Base-by-base conservation (phyloP, 2,113 vertebrate genomes). In the Herpetotheres cachinnans region DNA sequence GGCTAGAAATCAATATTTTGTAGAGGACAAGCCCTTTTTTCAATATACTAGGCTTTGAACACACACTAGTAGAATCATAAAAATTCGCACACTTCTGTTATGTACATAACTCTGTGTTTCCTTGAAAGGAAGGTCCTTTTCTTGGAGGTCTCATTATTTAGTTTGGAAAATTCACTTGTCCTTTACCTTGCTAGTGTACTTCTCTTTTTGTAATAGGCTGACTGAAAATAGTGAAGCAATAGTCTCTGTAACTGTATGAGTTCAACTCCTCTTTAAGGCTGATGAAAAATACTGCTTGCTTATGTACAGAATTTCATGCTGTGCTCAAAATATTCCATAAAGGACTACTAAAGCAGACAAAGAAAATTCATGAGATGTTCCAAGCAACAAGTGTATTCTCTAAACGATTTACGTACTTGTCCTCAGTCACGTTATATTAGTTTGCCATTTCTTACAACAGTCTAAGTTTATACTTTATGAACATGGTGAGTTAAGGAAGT, bases 371-470 rank as follows among this genome's bases (percentile, higher is more conserved):
- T 72, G 73, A 96, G 54, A 84, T 30, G 5, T 76, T 91, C 82
- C 78, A 90, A 27, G 56, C 91, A 95, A 74, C 36, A 69, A 38
- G 24, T 73, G 26, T 71, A 19, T 84, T 96, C 69, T 92, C 62
- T 89, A 76, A 74, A 59, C 52, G 79, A 25, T 93, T 95, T 89
- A 71, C 59, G 15, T 80, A 58, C 38, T 83, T 84, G 32, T 46
- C 84, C 72, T 84, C 95, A 95, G 70, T 83, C 78, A 83, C 52
- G 55, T 89, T 93, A 20, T 70, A 50, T 94, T 91, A 92, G 58
- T 32, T 58, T 89, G 47, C 59, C 30, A 7, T 89, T 97, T 95
- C 69, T 95, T 93, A 85, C 24, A 74, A 32, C 56, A 78, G 32
- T 90, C 3, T 55, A 30, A 95, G 59, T 94, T 94, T 84, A 80